Evolutionary conservation across 2,113 vertebrate species (phyloP), one percentile per base, ranked within the genome.

Genomic region (Entosphenus tridentatus): DNA sequence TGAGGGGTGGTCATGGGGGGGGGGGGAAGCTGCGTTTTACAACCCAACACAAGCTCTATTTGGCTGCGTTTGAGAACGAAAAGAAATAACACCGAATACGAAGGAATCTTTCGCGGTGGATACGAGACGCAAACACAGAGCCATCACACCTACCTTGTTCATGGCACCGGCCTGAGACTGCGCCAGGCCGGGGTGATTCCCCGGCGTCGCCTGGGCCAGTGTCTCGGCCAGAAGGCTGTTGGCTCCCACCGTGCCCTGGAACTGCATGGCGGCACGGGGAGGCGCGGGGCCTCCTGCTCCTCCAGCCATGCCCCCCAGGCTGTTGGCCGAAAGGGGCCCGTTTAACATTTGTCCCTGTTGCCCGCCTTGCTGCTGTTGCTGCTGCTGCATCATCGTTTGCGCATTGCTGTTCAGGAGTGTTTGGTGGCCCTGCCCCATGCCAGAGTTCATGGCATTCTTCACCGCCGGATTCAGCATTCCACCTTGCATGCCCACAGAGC

Each of bases 311-410:
- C 86, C 87, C 67, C 82, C 82, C 39, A 39, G 39, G 39, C 39
- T 39, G 39, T 39, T 39, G 69, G 85, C 78, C 73, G 86, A 87
- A 69, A 95, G 83, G 0, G 88, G 89, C 74, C 93, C 93, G 16
- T 98, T 98, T 83, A 96, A 85, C 76, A 88, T 84, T 78, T 95
- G 90, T 73, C 88, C 86, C 68, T 84, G 80, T 74, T 84, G 78
- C 72, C 84, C 84, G 57, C 85, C 82, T 70, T 82, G 83, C 74
- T 79, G 85, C 72, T 82, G 83, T 57, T 85, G 82, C 70, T 82
- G 83, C 74, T 79, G 85, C 72, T 86, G 85, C 82, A 93, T 85
- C 80, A 92, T 83, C 70, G 85, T 86, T 78, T 87, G 78, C 77
- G 77, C 73, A 16, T 86, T 88, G 77, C 82, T 92, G 78, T 87